A percentile compares a stretch with the other conserved stretches of the same genome.
Evolutionary conservation across 2,888 invertebrate genomes (phyloP).

Genomic region (Archaeoteleia sp.): DNA sequence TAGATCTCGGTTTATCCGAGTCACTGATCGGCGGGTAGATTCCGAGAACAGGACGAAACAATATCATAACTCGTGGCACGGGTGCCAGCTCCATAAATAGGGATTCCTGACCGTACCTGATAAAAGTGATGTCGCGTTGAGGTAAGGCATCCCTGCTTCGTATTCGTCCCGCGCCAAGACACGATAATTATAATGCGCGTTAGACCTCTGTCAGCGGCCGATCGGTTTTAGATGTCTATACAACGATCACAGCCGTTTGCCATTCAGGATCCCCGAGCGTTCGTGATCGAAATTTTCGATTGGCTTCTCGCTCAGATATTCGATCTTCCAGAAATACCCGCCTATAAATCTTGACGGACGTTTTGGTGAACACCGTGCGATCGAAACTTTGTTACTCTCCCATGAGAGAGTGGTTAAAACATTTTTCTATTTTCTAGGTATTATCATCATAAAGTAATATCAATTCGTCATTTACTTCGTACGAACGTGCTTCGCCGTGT

Average conservation of each 20-base stretch:
- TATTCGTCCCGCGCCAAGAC: slow-evolving; percentile 42
- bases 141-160: slow-evolving; percentile 29
- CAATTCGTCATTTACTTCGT: slow-evolving; percentile 35
- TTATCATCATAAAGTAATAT: slow-evolving; percentile 44
- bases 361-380: slow-evolving; percentile 36
- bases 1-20: slow-evolving; percentile 70
- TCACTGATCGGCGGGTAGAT: slow-evolving; percentile 73
- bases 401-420: slow-evolving; percentile 45
- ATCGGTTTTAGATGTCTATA: slow-evolving; percentile 63
- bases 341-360: slow-evolving; percentile 42
- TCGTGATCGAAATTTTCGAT: slow-evolving; percentile 54
- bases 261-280: slow-evolving; percentile 17
- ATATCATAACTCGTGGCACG: slow-evolving; percentile 74
- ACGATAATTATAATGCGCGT: slow-evolving; percentile 70
- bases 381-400: slow-evolving; percentile 49
- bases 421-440: slow-evolving; percentile 40
- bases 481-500: slow-evolving; percentile 19
- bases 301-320: slow-evolving; percentile 34
- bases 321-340: slow-evolving; percentile 32
- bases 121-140: slow-evolving; percentile 49
- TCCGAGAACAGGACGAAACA: slow-evolving; percentile 73
- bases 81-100: slow-evolving; percentile 71
- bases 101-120: slow-evolving; percentile 63
- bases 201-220: slow-evolving; percentile 62
- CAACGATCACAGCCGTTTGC: slow-evolving; percentile 30